Evolutionary conservation across 2,888 invertebrate species (phyloP).

Genomic region (Mesorhabditis spiculigera): DNA sequence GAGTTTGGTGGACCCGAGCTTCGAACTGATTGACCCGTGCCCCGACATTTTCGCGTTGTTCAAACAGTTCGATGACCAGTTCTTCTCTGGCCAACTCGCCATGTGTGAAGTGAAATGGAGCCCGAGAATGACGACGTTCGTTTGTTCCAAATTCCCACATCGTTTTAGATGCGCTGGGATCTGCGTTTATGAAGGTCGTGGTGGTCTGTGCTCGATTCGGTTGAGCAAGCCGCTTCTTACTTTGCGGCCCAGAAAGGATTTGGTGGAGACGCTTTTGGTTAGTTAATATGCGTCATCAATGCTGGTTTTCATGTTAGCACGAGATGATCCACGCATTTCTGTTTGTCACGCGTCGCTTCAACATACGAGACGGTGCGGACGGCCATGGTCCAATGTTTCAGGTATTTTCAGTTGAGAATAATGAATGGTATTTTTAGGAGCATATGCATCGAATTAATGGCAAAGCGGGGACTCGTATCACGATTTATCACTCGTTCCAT

Average conservation of each 20-base stretch:
- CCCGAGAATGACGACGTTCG: constrained; percentile 78
- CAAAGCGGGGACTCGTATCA: constrained; percentile 79
- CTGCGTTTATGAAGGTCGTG: constrained; percentile 74
- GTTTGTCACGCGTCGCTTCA: constrained; percentile 78
- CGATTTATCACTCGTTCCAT: constrained; percentile 87
- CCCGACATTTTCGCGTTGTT: constrained; percentile 85
- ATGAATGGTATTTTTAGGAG: neutral
- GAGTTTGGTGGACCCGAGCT: constrained; percentile 71
- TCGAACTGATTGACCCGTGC: constrained; percentile 87
- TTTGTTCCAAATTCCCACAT: constrained; percentile 4
- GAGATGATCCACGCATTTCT: constrained; percentile 99
- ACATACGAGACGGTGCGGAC: constrained; percentile 71
- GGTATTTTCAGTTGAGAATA: constrained; percentile 54
- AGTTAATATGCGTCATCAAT: neutral
- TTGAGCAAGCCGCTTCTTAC: constrained; percentile 87
- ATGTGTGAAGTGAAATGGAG: constrained; percentile 90
- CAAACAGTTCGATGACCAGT: constrained; percentile 77
- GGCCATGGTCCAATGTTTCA: constrained; percentile 91
- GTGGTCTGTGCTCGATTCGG: constrained; percentile 76
- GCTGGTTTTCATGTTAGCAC: constrained; percentile 66
- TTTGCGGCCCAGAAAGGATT: constrained; percentile 84
- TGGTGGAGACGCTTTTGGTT: constrained; percentile 89
- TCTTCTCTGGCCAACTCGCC: constrained; percentile 75
- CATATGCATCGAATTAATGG: constrained; percentile 73
- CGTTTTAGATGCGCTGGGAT: constrained; percentile 69